Conservation (phyloP, 2,113 vertebrate species). For the Lota lota region DNA sequence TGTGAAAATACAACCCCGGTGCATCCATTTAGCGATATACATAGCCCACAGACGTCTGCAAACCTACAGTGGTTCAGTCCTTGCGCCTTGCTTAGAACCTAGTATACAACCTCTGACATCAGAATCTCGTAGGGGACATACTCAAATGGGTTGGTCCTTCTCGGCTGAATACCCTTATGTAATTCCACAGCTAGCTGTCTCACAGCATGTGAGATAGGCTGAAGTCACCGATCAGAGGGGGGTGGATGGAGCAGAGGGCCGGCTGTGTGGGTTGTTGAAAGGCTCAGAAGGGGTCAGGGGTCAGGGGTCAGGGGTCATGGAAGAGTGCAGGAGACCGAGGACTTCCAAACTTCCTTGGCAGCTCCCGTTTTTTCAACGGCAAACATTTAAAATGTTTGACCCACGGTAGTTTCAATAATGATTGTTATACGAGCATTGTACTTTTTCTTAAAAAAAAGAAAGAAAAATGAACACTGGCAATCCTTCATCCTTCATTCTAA, state of each 20-base stretch:
- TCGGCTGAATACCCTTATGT: no score
- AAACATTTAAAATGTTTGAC: slow-evolving; percentile 15
- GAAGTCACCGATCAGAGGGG: slow-evolving; percentile 12
- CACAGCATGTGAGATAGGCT: no score
- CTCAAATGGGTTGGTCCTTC: neutral
- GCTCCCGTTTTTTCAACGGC: slow-evolving; percentile 18
- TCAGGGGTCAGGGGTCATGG: slow-evolving; percentile 21
- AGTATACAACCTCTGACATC: slow-evolving; percentile 22
- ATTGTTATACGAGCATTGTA: slow-evolving; percentile 23
- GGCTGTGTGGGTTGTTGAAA: slow-evolving; percentile 22
- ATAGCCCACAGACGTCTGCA: slow-evolving; percentile 20
- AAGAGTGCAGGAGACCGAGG: neutral
- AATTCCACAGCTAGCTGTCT: no score
- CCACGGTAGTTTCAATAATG: slow-evolving; percentile 18
- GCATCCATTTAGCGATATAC: slow-evolving; percentile 23
- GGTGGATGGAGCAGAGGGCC: neutral
- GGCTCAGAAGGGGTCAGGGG: slow-evolving; percentile 11
- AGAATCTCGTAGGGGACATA: slow-evolving; percentile 33
- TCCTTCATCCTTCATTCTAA: slow-evolving; percentile 37
- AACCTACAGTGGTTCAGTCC: slow-evolving; percentile 10
- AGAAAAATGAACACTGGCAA: slow-evolving; percentile 25
- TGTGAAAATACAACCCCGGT: slow-evolving; percentile 24
- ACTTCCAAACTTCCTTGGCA: slow-evolving; percentile 11
- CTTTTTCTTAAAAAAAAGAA: slow-evolving; percentile 3
- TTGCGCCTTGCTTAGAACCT: no score